These are phyloP conservation scores for Chrysodeixis includens DNA, from an alignment of 2,888 invertebrate species.

Conservation along the genomic window DNA sequence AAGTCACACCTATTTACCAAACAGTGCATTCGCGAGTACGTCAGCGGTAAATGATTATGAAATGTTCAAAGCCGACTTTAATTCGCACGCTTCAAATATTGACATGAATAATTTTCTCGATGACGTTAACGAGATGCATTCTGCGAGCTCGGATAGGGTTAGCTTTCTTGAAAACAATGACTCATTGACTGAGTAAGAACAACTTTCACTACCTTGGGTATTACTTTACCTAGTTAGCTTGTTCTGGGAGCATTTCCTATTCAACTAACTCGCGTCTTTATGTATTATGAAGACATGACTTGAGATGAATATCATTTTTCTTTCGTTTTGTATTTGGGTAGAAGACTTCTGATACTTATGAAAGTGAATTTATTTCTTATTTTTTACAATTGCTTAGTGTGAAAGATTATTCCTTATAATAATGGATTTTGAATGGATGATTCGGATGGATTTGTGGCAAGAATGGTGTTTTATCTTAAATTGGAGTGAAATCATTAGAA, in stretches of 20 bases:
- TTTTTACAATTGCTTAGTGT: not conserved
- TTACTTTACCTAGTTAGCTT: conserved; percentile 28
- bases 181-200: conserved; percentile 53
- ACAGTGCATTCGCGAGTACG: conserved; percentile 35
- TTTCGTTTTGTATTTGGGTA: not conserved
- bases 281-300: conserved; percentile 3
- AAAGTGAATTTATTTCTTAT: not conserved
- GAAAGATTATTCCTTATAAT: not conserved
- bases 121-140: conserved; percentile 36
- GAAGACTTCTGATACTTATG: not conserved
- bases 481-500: not conserved
- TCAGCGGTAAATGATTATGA: conserved; percentile 64
- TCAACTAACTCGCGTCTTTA: conserved; percentile 17
- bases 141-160: conserved; percentile 42
- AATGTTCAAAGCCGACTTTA: conserved; percentile 50
- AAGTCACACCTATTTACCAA: conserved; percentile 30
- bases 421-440: too few relatives aligned
- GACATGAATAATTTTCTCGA: conserved; percentile 36
- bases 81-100: conserved; percentile 17
- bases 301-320: not conserved
- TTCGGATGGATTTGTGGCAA: not conserved
- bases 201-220: conserved; percentile 33
- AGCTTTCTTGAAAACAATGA: conserved; percentile 46
- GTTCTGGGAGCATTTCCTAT: conserved; percentile 22
- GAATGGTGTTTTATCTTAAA: not conserved